These are phyloP conservation scores for Borostomias antarcticus DNA, from an alignment of 2,797 vertebrate genomes.

Conservation along the genomic window DNA sequence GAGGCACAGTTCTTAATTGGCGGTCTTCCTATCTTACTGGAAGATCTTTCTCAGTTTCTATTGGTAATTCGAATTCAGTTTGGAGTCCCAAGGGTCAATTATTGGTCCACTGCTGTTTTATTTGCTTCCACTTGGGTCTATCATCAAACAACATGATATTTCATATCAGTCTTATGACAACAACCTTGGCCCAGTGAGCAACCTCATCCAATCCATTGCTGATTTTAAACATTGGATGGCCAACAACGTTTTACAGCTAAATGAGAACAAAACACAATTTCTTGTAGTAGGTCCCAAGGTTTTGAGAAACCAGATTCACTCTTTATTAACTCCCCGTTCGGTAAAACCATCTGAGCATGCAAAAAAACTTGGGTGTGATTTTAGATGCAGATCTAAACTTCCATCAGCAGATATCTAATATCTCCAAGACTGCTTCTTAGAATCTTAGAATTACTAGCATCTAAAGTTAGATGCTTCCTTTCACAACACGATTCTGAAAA, in stretches of 20 bases:
- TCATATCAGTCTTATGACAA: not conserved
- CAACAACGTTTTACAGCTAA: not conserved
- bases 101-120: constrained; percentile 4
- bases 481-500: no score
- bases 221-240: not conserved
- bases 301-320: not conserved
- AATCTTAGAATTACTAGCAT: no score
- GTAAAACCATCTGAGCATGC: no score
- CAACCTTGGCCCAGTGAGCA: not conserved
- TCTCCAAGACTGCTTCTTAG: no score
- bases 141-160: not conserved
- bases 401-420: no score
- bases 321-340: no score
- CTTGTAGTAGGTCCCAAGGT: not conserved
- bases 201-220: not conserved
- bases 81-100: not conserved
- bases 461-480: no score
- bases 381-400: no score
- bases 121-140: not conserved
- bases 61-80: not conserved
- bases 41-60: not conserved
- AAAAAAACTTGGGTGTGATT: no score
- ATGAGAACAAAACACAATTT: no score
- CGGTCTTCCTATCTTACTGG: not conserved
- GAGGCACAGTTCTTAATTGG: not conserved